Base-by-base conservation (phyloP, 2,797 vertebrate species). In the Mionectes olivaceus region DNA sequence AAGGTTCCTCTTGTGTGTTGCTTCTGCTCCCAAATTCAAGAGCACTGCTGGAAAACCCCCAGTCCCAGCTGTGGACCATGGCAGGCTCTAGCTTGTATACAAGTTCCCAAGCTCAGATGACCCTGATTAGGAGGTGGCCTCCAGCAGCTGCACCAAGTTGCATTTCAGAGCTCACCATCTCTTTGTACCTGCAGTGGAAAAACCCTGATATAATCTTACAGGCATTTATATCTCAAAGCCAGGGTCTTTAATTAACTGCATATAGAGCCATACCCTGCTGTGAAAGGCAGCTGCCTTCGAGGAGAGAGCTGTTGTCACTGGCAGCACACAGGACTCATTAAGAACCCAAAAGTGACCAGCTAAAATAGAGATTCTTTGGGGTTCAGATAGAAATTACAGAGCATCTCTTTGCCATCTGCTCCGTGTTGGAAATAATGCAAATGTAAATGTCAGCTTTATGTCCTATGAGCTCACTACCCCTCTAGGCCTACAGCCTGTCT, bases 381-480 rank as follows among this genome's bases (percentile, higher is more conserved):
- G 53, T 91, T 94, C 91, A 53, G 41, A 10, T 46, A 37, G 79
- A 94, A 89, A 90, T 77, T 83, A 78, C 2, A 7, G 60, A 87
- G 46, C 6, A 9, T 71, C 73, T 76, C 76, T 87, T 89, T 89
- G 71, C 91, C 87, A 94, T 91, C 91, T 96, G 89, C 84, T 95
- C 68, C n/a, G 15, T n/a, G 30, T 24, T 92, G 95, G 84, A 85
- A 85, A 76, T 83, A 79, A 83, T 70, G 87, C 41, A 82, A 74
- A 81, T 89, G 64, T 85, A 92, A 89, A 95, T 92, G 87, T 93
- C 94, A 91, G 37, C 16, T 87, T 86, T 93, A 59, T 84, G 49
- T 55, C 37, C 83, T 60, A 19, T 4, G 49, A 85, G 33, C 68
- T 76, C 5, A 2, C 71, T 89, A 82, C 30, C 75, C 73, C 86